Evolutionary conservation across 2,888 invertebrate species (phyloP), one percentile per base, ranked within the genome.

Genomic region (Phymatocera aterrima): DNA sequence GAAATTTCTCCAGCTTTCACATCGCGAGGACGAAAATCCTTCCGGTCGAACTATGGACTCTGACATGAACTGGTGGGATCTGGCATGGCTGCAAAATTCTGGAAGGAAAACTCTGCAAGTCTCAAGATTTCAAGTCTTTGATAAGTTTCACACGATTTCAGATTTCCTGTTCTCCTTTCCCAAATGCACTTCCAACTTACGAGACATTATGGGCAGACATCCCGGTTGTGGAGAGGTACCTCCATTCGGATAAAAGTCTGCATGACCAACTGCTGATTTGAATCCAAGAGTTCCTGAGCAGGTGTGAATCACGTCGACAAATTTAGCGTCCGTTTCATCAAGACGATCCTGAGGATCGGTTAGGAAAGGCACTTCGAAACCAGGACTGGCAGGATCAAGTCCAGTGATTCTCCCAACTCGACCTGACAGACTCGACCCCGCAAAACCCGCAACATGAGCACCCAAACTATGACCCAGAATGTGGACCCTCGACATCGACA

Each of bases 241-340:
- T 15, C 93, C 93, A 87, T 96, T 96, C 0, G 96, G 96, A 90
- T 94, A 96, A 86, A 95, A 96, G 88, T 96, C 96, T 0, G 91
- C 94, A 85, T 95, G 93, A 0, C 96, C 96, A 21, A 94, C 91
- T 3, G 95, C 92, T 37, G 87, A 84, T n/a, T 86, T 84, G 82
- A 94, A 93, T 0, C 95, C 95, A 46, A 93, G 91, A 60, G 93
- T 91, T 0, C 95, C 95, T 0, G 93, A 93, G 83, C 94, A 94
- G 0, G 95, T 95, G 85, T 96, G 96, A 74, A 96, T 94, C 0
- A 95, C 93, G 86, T 96, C 96, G 2, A 91, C 96, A 85, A 95
- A 96, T 28, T 92, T 89, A 0, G 95, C 96, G 87, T 96, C 95
- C 2, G 91, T 92, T 40, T 90, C 90, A 82, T 95, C 95, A 65